These are phyloP conservation scores for Clarias macrocephalus DNA, from an alignment of 2,113 vertebrate species.

Conservation along the genomic window DNA sequence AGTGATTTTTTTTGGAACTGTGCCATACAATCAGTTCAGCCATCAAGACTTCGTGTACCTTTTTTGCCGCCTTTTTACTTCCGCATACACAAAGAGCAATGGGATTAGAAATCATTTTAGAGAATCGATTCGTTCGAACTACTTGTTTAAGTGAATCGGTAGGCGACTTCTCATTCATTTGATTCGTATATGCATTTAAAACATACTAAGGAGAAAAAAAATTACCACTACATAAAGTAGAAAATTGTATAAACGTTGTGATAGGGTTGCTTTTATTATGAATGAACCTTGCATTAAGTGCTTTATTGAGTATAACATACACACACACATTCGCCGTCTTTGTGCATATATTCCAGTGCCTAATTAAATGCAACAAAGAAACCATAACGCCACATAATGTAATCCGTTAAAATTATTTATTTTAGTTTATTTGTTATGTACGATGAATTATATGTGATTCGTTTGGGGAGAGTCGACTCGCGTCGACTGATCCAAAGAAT, in stretches of 20 bases:
- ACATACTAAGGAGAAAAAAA: not conserved
- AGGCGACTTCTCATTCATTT: not conserved
- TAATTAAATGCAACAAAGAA: not conserved
- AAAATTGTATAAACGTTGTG: not conserved
- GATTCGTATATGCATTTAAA: not conserved
- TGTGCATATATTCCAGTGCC: not conserved
- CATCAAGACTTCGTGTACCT: not conserved
- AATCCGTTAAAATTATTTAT: not conserved
- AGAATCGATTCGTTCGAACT: not conserved
- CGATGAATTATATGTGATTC: not conserved
- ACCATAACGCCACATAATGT: not conserved
- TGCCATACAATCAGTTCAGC: not conserved
- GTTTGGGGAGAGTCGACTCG: not conserved
- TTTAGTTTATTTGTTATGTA: not conserved
- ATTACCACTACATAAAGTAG: not conserved
- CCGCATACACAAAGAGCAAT: constrained; percentile 27
- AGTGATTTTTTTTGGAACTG: not conserved
- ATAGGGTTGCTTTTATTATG: not conserved
- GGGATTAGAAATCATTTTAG: not conserved
- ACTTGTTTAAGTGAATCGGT: not conserved
- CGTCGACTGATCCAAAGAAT: not conserved
- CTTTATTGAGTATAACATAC: too few species aligned
- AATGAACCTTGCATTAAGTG: not conserved
- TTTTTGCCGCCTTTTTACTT: constrained; percentile 60
- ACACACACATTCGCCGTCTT: too few species aligned